These are phyloP conservation scores for Panulirus ornatus DNA, from an alignment of 1,140 invertebrate genomes.

Conservation along the genomic window DNA sequence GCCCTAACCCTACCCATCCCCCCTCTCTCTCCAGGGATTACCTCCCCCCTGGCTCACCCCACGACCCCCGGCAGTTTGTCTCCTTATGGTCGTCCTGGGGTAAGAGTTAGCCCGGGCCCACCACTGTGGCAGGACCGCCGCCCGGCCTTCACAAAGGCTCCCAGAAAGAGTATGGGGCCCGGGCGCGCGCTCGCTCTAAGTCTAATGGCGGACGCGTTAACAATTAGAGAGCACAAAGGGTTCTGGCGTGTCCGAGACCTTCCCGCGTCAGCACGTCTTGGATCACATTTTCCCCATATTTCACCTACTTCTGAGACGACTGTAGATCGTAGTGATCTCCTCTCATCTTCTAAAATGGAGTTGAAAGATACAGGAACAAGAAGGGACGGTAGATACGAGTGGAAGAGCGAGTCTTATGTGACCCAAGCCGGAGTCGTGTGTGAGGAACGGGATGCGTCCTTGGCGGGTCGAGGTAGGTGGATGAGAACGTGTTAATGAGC, in stretches of 20 bases:
- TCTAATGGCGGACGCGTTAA: slow-evolving; percentile 70
- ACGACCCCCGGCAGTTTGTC: not conserved
- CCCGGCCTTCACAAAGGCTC: not conserved
- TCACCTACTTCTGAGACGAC: not conserved
- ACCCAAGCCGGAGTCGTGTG: slow-evolving; percentile 40
- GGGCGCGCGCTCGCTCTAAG: slow-evolving; percentile 12
- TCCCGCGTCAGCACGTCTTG: not conserved
- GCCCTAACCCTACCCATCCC: too few relatives aligned
- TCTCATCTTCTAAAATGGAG: not conserved
- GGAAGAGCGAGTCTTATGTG: not conserved
- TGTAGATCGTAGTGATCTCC: too few relatives aligned
- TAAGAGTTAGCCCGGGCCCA: not conserved
- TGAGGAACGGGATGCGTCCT: too few relatives aligned
- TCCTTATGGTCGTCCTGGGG: not conserved
- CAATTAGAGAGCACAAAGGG: slow-evolving; percentile 69
- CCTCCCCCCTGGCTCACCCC: not conserved
- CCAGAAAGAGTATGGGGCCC: slow-evolving; percentile 12
- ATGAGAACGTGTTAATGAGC: not conserved
- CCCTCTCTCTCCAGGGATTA: not conserved
- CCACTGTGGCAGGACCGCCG: not conserved
- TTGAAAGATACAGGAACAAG: not conserved
- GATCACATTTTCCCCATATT: not conserved
- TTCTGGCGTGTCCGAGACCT: not conserved
- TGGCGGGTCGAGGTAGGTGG: not conserved
- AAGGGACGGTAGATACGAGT: not conserved